Percentiles rank a stretch among this genome's conserved stretches.
phyloP scores from a whole-genome alignment of 1,140 invertebrate genomes.

The Colletes latitarsis region DNA sequence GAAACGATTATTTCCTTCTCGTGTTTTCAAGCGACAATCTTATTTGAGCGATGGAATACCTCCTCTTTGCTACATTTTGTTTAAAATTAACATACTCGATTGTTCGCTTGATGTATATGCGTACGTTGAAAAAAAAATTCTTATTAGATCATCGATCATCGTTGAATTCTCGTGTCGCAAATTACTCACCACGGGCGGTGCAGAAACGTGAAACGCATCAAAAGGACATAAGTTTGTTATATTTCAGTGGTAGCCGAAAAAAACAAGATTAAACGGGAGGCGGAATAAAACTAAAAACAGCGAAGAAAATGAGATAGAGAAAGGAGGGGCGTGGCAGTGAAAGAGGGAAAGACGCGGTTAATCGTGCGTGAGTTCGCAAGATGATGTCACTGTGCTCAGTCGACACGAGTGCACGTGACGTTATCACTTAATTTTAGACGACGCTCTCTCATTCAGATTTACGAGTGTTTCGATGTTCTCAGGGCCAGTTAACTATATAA shows the following conservation, averaged over 20 bases:
- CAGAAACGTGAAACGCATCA: conserved; percentile 12
- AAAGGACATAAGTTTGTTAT: background rate
- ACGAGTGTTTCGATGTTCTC: conserved; percentile 1
- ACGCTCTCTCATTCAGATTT: conserved; percentile 51
- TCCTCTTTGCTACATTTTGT: too few species aligned
- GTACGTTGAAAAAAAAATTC: too few species aligned
- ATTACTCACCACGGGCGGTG: background rate
- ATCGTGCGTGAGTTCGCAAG: conserved; percentile 31
- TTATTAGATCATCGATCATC: background rate
- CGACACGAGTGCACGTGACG: conserved; percentile 54
- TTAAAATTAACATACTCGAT: too few species aligned
- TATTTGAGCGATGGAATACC: too few species aligned
- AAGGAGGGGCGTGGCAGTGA: conserved; percentile 2
- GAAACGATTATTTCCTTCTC: too few species aligned
- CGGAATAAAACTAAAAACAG: background rate
- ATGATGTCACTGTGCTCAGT: conserved; percentile 54
- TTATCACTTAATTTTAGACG: conserved; percentile 68
- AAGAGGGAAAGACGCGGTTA: conserved; percentile 13
- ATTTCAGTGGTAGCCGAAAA: too few species aligned
- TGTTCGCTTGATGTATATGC: too few species aligned
- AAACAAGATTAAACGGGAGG: background rate
- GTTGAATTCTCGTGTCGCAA: background rate
- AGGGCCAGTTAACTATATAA: background rate
- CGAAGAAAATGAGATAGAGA: background rate
- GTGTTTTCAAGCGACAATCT: too few species aligned